phyloP scores from a whole-genome alignment of 2,797 vertebrate genomes.

The Garrulus glandarius region DNA sequence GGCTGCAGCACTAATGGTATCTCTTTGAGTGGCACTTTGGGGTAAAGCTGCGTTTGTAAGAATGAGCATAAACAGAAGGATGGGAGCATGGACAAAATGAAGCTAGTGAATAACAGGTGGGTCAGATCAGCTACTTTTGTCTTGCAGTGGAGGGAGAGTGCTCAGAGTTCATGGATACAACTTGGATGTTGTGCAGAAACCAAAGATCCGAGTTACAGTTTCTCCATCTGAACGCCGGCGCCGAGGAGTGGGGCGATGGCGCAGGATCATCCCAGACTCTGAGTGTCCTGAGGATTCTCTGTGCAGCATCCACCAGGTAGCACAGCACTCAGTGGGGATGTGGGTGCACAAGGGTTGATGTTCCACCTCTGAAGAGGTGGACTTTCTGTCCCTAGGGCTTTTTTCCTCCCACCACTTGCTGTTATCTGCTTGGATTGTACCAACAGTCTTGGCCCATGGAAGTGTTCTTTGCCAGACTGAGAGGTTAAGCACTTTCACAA shows the following conservation, averaged over 20 bases:
- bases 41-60: not conserved
- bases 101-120: not conserved
- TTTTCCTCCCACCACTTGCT: not conserved
- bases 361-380: not conserved
- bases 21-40: not conserved
- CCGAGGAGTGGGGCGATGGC: slow-evolving; percentile 65
- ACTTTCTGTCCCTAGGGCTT: not conserved
- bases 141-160: slow-evolving; percentile 87
- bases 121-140: not conserved
- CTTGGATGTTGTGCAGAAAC: slow-evolving; percentile 91
- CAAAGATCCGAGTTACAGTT: slow-evolving; percentile 86
- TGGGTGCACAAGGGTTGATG: not conserved
- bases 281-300: slow-evolving; percentile 72
- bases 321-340: not conserved
- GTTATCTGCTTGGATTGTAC: not conserved
- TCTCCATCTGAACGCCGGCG: slow-evolving; percentile 63
- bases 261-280: slow-evolving; percentile 73
- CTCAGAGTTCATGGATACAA: slow-evolving; percentile 86
- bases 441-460: not conserved
- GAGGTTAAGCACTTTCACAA: not conserved
- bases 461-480: not conserved
- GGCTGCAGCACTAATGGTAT: not conserved
- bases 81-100: not conserved
- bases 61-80: not conserved
- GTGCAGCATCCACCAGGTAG: slow-evolving; percentile 79